phyloP scores from a whole-genome alignment of 1,140 invertebrate genomes.

The Polypedilum vanderplanki region DNA sequence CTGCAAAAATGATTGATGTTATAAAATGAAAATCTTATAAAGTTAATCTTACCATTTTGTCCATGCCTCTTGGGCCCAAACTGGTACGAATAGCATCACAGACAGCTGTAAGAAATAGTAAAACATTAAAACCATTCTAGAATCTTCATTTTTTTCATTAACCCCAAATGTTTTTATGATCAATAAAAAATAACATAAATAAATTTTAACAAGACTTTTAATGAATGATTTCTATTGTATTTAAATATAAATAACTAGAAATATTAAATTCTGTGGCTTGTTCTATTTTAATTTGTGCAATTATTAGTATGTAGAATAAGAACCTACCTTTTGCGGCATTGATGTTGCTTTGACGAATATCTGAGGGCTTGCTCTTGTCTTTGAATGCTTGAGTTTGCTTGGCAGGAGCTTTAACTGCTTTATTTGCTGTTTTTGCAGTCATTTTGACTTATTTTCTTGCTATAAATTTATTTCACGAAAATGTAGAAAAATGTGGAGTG shows the following conservation, averaged over 20 bases:
- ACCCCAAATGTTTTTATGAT: neutral
- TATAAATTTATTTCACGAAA: neutral
- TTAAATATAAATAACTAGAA: too few species aligned
- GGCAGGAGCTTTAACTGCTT: neutral
- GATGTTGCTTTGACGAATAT: constrained; percentile 94
- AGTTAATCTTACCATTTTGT: constrained; percentile 84
- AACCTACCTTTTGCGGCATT: constrained; percentile 90
- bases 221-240: too few species aligned
- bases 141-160: neutral
- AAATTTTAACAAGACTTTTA: too few species aligned
- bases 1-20: constrained; percentile 45
- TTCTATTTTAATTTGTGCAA: neutral
- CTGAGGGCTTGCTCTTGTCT: constrained; percentile 88
- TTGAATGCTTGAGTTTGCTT: constrained; percentile 53
- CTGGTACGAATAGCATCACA: constrained; percentile 98
- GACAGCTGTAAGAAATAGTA: constrained; percentile 67
- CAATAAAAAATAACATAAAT: neutral
- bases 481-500: too few species aligned
- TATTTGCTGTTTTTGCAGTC: neutral
- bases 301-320: neutral
- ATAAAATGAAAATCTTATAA: neutral
- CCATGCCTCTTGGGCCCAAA: constrained; percentile 97
- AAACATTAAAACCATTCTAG: neutral
- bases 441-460: neutral
- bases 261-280: too few species aligned